These are phyloP conservation scores for Regulus satrapa DNA, from an alignment of 2,113 vertebrate genomes.

Conservation along the genomic window DNA sequence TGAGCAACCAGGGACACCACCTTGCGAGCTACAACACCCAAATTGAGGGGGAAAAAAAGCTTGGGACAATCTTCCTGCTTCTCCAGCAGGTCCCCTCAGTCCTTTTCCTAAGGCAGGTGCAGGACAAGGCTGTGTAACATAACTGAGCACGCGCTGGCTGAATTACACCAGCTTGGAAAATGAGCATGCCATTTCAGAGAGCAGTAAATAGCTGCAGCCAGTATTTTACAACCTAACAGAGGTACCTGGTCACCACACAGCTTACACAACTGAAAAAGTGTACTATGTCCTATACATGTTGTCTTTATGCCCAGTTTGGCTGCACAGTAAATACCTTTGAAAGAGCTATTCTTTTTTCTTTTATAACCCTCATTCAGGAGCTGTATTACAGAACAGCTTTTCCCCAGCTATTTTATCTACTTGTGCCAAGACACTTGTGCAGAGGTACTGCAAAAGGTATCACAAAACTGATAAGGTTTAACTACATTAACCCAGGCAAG, in stretches of 20 bases:
- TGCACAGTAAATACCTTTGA: background rate
- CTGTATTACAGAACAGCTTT: background rate
- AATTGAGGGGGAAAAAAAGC: background rate
- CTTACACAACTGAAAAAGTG: background rate
- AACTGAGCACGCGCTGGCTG: background rate
- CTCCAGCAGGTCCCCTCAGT: background rate
- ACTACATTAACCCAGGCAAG: background rate
- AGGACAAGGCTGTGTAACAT: background rate
- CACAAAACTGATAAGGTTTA: background rate
- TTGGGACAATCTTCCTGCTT: background rate
- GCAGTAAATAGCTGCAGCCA: background rate
- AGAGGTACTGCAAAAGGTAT: background rate
- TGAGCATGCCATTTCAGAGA: background rate
- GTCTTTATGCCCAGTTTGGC: background rate
- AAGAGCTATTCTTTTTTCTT: background rate
- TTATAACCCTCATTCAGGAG: background rate
- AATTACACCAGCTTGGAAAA: background rate
- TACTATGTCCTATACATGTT: background rate
- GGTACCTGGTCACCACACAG: background rate
- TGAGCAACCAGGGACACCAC: background rate
- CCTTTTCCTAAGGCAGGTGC: background rate
- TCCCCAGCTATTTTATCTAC: background rate
- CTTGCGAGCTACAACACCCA: background rate
- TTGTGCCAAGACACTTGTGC: background rate
- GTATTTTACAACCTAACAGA: background rate